phyloP scores from a whole-genome alignment of 2,797 vertebrate genomes.

The Myotis pilosus region DNA sequence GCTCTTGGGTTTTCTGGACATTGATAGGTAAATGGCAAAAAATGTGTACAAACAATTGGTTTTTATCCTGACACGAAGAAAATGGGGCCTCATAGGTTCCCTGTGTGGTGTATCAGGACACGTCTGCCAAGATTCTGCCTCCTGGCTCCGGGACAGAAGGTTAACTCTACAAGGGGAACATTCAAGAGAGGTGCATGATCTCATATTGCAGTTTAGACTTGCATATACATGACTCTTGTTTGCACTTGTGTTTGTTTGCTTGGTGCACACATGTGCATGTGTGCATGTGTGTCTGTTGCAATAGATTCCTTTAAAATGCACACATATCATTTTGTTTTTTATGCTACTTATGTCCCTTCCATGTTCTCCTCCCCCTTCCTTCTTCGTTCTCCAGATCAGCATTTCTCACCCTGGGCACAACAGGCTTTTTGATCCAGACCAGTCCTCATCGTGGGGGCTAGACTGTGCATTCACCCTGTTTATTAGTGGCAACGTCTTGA shows the following conservation, averaged over 20 bases:
- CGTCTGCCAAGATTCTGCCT: background rate
- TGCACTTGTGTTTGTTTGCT: background rate
- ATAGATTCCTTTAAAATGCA: background rate
- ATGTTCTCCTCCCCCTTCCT: fast-evolving
- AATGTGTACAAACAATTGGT: background rate
- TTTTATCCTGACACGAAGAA: background rate
- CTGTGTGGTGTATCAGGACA: background rate
- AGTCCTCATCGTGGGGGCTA: fast-evolving
- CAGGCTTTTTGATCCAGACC: background rate
- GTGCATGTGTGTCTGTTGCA: background rate
- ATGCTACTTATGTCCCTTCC: background rate
- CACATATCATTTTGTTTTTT: background rate
- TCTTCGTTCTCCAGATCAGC: background rate
- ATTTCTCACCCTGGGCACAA: background rate
- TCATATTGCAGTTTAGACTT: background rate
- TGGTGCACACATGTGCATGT: background rate
- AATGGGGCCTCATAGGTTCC: background rate
- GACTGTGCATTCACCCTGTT: too few relatives aligned
- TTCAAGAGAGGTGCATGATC: background rate
- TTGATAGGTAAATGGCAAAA: background rate
- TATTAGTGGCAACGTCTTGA: fast-evolving
- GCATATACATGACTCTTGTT: background rate
- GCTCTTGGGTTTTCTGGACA: background rate
- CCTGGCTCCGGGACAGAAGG: background rate
- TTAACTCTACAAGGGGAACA: background rate